Base-by-base conservation (phyloP, 2,113 vertebrate species). In the Hyaena hyaena region DNA sequence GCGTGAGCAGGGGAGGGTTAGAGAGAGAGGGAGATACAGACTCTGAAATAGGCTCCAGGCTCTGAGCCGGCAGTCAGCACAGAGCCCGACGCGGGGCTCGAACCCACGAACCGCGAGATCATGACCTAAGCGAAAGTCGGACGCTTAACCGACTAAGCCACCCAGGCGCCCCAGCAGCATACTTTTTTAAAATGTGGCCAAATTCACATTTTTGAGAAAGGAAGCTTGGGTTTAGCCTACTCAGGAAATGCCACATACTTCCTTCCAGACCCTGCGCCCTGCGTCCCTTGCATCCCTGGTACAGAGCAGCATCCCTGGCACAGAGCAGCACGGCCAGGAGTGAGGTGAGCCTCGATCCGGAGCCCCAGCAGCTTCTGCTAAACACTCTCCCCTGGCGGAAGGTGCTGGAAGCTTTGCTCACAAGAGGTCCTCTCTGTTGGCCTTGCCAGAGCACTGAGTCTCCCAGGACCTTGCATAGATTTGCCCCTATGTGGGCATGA, bases 161-260 rank as follows among this genome's bases (percentile, higher is more conserved):
- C n/a, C n/a, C n/a, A n/a, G n/a, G n/a, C n/a, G n/a, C n/a, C n/a
- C n/a, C n/a, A n/a, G 45, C n/a, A 66, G 93, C 7, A 0, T 58
- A 71, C 5, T 2, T 45, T 63, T 63, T 63, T 80, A 65, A 92
- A 86, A 45, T 68, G 7, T 11, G 65, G 9, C 74, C 68, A 63
- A 73, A 28, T 24, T 58, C 63, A 48, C 0, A 0, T 1, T 61
- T 65, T 50, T 19, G 35, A 65, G 55, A 58, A 26, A 69, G 65
- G 73, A 91, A 26, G 16, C 15, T 16, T 23, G 58, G 0, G 0
- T 84, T 45, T 55, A 21, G 33, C n/a, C 68, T 53, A 0, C 39
- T 5, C 23, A 50, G 63, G 43, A 76, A 15, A 31, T 7, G 5
- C 21, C 50, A 2, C 8, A 0, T 2, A 1, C 65, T 68, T 10